Conservation (phyloP, 1,140 invertebrate genomes). For the Bombus confusus region DNA sequence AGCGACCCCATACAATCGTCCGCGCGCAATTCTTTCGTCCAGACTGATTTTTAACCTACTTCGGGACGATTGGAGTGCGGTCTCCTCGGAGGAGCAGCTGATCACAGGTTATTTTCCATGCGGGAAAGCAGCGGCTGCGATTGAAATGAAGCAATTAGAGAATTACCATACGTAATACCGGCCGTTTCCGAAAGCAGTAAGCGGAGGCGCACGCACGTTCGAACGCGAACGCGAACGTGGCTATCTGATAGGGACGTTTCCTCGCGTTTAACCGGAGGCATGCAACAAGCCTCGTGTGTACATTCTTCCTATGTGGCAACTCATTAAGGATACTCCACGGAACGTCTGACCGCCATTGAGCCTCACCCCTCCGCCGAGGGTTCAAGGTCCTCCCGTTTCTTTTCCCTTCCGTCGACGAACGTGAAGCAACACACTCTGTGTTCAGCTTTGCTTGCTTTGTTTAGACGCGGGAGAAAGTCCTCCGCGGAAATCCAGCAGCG, state of each 20-base stretch:
- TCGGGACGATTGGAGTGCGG: background rate
- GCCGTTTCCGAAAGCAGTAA: constrained; percentile 75
- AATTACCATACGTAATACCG: constrained; percentile 77
- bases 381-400: constrained; percentile 55
- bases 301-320: constrained; percentile 73
- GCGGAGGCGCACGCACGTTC: constrained; percentile 71
- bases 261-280: constrained; percentile 74
- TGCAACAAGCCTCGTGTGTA: constrained; percentile 66
- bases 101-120: background rate
- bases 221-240: constrained; percentile 49
- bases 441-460: background rate
- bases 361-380: constrained; percentile 46
- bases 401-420: background rate
- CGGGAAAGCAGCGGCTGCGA: constrained; percentile 56
- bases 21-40: too few species aligned
- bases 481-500: background rate
- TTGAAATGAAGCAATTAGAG: constrained; percentile 80
- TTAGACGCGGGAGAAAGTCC: background rate
- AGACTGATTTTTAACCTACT: background rate
- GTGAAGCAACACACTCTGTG: background rate
- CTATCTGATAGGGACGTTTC: constrained; percentile 77
- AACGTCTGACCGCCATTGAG: constrained; percentile 62
- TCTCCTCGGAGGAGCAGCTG: background rate
- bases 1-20: too few species aligned
- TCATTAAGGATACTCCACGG: constrained; percentile 55